A percentile compares a stretch with the other conserved stretches of the same genome.
Evolutionary conservation across 2,888 invertebrate genomes (phyloP).

Genomic region (Acrobasis repandana): DNA sequence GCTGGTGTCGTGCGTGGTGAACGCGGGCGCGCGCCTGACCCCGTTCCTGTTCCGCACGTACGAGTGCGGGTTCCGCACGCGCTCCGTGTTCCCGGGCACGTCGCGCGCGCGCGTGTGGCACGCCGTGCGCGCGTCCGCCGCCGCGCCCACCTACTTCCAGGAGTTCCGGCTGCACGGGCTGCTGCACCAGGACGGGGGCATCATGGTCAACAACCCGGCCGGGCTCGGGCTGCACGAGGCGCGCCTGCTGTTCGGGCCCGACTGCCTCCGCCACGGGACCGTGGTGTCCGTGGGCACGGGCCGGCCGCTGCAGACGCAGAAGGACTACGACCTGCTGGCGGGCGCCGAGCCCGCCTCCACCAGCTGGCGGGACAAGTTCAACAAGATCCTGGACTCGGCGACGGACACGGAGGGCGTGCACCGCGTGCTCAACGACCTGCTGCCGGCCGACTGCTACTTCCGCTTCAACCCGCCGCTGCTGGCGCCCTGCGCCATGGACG

Average conservation of each 20-base stretch:
- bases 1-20: slow-evolving; percentile 90
- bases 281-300: slow-evolving; percentile 94
- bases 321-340: slow-evolving; percentile 18
- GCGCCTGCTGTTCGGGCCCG: slow-evolving; percentile 90
- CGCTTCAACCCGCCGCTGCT: slow-evolving; percentile 95
- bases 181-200: slow-evolving; percentile 91
- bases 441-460: slow-evolving; percentile 89
- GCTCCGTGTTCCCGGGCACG: slow-evolving; percentile 88
- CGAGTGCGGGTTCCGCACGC: slow-evolving; percentile 86
- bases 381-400: slow-evolving; percentile 91
- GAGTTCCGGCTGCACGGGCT: slow-evolving; percentile 88
- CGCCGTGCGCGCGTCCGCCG: slow-evolving; percentile 93
- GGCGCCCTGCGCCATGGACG: slow-evolving; percentile 90
- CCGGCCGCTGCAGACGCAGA: slow-evolving; percentile 60
- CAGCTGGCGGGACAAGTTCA: slow-evolving; percentile 90
- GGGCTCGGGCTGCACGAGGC: slow-evolving; percentile 95
- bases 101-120: slow-evolving; percentile 89
- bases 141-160: slow-evolving; percentile 95
- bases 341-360: slow-evolving; percentile 50
- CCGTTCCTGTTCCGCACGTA: slow-evolving; percentile 95
- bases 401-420: slow-evolving; percentile 95
- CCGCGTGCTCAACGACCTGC: slow-evolving; percentile 87
- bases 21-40: slow-evolving; percentile 85
- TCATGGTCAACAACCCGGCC: slow-evolving; percentile 94
- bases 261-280: slow-evolving; percentile 85